These are phyloP conservation scores for Pseudomyrmex flavicornis DNA, from an alignment of 1,140 invertebrate species.

Conservation along the genomic window DNA sequence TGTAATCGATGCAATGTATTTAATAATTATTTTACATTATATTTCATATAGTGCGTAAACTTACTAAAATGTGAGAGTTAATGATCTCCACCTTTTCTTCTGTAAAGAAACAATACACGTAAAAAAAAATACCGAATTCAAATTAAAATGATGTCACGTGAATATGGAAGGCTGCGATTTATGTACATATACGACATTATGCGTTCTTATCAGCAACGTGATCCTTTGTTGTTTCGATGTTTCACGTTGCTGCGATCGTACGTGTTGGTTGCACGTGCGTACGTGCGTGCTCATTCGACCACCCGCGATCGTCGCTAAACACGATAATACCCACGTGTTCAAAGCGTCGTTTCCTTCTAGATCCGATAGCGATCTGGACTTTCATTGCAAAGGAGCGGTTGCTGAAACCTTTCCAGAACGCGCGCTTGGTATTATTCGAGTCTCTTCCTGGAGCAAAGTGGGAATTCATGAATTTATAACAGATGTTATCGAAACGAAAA, in stretches of 20 bases:
- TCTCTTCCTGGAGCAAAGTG: slow-evolving; percentile 1
- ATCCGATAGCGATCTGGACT: slow-evolving; percentile 46
- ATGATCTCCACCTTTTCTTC: neutral
- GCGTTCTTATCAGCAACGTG: slow-evolving; percentile 35
- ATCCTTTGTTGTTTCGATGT: slow-evolving; percentile 58
- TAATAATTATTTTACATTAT: too few relatives aligned
- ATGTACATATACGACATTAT: slow-evolving; percentile 13
- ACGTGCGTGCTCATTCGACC: slow-evolving; percentile 59
- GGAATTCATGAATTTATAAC: slow-evolving; percentile 30
- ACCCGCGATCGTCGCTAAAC: slow-evolving; percentile 64
- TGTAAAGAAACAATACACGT: too few relatives aligned
- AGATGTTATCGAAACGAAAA: slow-evolving; percentile 13
- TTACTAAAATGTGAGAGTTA: neutral
- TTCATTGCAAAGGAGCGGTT: slow-evolving; percentile 34
- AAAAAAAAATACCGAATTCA: neutral
- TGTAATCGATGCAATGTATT: too few relatives aligned
- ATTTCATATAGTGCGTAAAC: too few relatives aligned
- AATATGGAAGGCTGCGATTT: neutral
- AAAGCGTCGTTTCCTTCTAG: slow-evolving; percentile 56
- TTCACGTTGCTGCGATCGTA: slow-evolving; percentile 61
- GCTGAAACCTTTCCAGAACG: slow-evolving; percentile 11
- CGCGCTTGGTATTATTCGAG: neutral
- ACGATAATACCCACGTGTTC: slow-evolving; percentile 41
- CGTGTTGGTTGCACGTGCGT: slow-evolving; percentile 41
- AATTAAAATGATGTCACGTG: neutral